Evolutionary conservation across 2,888 invertebrate species (phyloP), one percentile per base, ranked within the genome.

Genomic region (Sinotaia quadrata): DNA sequence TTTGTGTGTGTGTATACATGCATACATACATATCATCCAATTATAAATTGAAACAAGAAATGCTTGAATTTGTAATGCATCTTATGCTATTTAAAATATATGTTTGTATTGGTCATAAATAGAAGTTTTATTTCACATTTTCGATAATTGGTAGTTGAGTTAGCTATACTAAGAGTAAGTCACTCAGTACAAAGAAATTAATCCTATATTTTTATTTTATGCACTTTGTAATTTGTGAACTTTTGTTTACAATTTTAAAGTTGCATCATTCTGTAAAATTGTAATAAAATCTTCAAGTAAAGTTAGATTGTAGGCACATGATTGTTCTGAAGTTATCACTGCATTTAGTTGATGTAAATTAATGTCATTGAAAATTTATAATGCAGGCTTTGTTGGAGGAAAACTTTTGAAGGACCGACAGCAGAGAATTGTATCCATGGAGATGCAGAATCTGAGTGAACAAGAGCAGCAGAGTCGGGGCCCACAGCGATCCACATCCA

Each of bases 331-430:
- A n/a, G n/a, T n/a, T n/a, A n/a, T n/a, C n/a, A n/a, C n/a, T n/a
- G n/a, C n/a, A n/a, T n/a, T n/a, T n/a, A n/a, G n/a, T n/a, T n/a
- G n/a, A n/a, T n/a, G n/a, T n/a, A n/a, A n/a, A n/a, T n/a, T n/a
- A n/a, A n/a, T n/a, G n/a, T n/a, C n/a, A n/a, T n/a, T n/a, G n/a
- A n/a, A n/a, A n/a, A n/a, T 15, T 47, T n/a, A 47, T 8, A 12
- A 1, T 47, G 12, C 68, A 84, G 83, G 83, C 31, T 81, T 77
- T 71, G 67, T 78, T 4, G 71, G 82, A 60, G 84, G 82, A 7
- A 76, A 59, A 41, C 58, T 78, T 12, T 15, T 82, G 24, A 84
- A 81, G 61, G 78, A 71, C 31, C 77, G 76, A 33, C 78, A 78
- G 44, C 73, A 79, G 8, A 72, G 75, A 57, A 75, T 74, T 0